Evolutionary conservation across 2,888 invertebrate genomes (phyloP), one percentile per base, ranked within the genome.

Genomic region (Dryobotodes eremita): DNA sequence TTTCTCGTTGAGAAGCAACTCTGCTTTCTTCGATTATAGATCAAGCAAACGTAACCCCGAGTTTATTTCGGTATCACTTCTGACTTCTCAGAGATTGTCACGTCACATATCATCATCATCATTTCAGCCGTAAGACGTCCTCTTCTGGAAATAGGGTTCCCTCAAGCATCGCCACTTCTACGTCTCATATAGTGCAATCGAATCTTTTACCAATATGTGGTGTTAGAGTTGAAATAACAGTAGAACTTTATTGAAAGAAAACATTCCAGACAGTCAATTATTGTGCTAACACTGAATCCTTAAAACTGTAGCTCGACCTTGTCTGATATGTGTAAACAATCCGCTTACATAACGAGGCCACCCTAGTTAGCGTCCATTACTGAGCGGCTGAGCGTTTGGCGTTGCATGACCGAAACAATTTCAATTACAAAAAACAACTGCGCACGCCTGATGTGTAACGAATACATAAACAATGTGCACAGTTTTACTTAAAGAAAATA

Each of bases 301-400:
- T 84, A 86, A 90, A 88, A 88, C 86, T 87, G 88, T 86, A 87
- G 78, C 84, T 84, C 89, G 93, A 92, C 95, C 95, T 95, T 94
- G 94, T 90, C 82, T 86, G 80, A 82, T 86, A 91, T 93, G 92
- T 92, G 92, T 91, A 93, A 93, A 94, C 94, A 93, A 94, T 94
- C 89, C 84, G 85, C 85, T 94, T 93, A 94, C 92, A 92, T 93
- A 93, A 94, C 93, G 91, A 95, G 95, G 95, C 89, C 94, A 90
- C 89, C 89, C 89, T 89, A 89, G 87, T 91, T 90, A 89, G 89
- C 83, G 86, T 87, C 89, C 89, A 91, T 90, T 90, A 89, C 85
- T 89, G 90, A 93, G 88, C 90, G 59, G 53, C 83, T 74, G 57
- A 82, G 61, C 86, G 83, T 82, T 83, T 82, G 83, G 65, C 86